phyloP scores from a whole-genome alignment of 2,113 vertebrate genomes.

The Synchiropus splendidus region DNA sequence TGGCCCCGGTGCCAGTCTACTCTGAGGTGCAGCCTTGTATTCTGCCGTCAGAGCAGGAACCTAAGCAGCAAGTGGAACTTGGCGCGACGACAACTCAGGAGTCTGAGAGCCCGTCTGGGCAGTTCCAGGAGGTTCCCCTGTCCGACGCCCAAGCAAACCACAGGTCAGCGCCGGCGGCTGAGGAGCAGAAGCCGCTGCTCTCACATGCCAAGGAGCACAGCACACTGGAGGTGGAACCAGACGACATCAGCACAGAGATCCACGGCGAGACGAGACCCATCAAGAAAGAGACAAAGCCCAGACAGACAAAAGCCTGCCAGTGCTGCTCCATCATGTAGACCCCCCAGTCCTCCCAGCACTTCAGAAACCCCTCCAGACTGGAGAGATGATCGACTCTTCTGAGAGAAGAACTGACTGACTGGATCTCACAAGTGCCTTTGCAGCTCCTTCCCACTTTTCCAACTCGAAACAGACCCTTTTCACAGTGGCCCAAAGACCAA shows the following conservation, averaged over 20 bases:
- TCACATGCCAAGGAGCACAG: slow-evolving; percentile 12
- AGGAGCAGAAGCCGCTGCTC: slow-evolving; percentile 58
- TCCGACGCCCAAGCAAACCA: slow-evolving; percentile 16
- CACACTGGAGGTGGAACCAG: slow-evolving; percentile 4
- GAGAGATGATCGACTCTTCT: too few relatives aligned
- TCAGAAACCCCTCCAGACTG: too few relatives aligned
- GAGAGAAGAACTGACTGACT: too few relatives aligned
- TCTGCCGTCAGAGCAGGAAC: slow-evolving; percentile 1
- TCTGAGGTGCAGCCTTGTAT: slow-evolving; percentile 10
- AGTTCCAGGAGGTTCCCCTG: slow-evolving; percentile 64
- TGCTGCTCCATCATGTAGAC: slow-evolving; percentile 70
- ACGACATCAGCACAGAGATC: slow-evolving; percentile 13
- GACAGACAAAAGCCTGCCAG: slow-evolving; percentile 47
- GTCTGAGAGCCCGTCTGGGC: slow-evolving; percentile 13
- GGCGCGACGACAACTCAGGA: slow-evolving; percentile 1
- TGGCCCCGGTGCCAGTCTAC: slow-evolving; percentile 32
- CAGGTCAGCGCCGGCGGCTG: slow-evolving; percentile 18
- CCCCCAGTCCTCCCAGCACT: too few relatives aligned
- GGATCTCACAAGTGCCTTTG: too few relatives aligned
- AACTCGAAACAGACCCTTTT: too few relatives aligned
- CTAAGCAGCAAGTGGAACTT: slow-evolving; percentile 1
- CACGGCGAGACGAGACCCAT: slow-evolving; percentile 1
- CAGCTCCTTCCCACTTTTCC: too few relatives aligned
- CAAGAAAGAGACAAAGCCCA: slow-evolving; percentile 12
- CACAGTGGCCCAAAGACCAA: too few relatives aligned